Evolutionary conservation across 2,888 invertebrate species (phyloP).

Genomic region (Cacoxenus indagator): DNA sequence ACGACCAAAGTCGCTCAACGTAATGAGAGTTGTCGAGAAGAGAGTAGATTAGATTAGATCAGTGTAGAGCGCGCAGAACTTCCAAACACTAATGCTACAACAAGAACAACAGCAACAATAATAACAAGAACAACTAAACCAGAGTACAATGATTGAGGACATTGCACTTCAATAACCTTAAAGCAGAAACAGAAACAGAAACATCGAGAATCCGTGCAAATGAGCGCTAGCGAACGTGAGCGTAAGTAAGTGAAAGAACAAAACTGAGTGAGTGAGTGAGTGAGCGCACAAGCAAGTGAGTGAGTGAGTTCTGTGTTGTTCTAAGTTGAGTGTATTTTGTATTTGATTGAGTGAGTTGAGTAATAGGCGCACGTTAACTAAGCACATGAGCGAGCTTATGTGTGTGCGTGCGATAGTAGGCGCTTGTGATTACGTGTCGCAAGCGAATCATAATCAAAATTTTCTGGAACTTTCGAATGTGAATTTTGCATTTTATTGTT

Average conservation of each 20-base stretch:
- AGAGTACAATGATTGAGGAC: conserved; percentile 57
- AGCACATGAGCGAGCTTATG: too few relatives aligned
- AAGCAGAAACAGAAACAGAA: conserved; percentile 48
- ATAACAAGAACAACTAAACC: conserved; percentile 19
- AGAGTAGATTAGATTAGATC: too few relatives aligned
- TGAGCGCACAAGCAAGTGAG: neutral
- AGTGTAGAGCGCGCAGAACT: too few relatives aligned
- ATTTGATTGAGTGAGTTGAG: neutral
- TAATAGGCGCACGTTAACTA: too few relatives aligned
- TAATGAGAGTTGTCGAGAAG: too few relatives aligned
- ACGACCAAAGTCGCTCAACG: too few relatives aligned
- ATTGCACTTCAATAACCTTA: conserved; percentile 66
- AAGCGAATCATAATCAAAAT: too few relatives aligned
- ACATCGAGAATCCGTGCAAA: conserved; percentile 32
- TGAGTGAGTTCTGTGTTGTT: conserved; percentile 1
- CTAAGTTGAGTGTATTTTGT: neutral
- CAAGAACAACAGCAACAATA: conserved; percentile 36
- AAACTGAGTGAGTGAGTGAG: neutral
- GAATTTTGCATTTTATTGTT: too few relatives aligned
- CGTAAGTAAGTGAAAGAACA: neutral
- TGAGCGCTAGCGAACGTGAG: neutral
- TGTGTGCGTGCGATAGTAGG: too few relatives aligned
- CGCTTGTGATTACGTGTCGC: too few relatives aligned
- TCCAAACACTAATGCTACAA: conserved; percentile 11
- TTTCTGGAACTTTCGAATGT: too few relatives aligned